Percentiles rank a stretch among this genome's conserved stretches.
Conservation (phyloP, 64 coral and sea anemone genomes). For the Cladopsammia gracilis region DNA sequence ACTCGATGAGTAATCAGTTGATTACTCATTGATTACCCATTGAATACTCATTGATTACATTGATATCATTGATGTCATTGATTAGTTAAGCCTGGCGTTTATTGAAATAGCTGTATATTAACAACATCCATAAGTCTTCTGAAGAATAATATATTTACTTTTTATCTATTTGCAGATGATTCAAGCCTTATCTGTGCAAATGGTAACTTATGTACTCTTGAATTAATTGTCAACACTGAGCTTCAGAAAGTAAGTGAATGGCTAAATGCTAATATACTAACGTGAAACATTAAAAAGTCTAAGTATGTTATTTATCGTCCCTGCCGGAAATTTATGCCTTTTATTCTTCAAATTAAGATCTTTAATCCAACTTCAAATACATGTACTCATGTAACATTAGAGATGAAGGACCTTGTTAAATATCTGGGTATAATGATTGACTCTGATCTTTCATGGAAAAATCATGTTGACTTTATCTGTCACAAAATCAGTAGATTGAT, state of each 20-base stretch:
- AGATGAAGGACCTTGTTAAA: background rate
- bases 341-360: background rate
- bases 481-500: background rate
- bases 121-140: background rate
- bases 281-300: background rate
- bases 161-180: no score
- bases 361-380: background rate
- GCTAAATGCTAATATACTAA: background rate
- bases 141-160: no score
- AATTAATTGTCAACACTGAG: background rate
- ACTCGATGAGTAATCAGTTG: no score
- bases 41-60: no score
- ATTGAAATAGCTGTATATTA: no score
- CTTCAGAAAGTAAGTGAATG: background rate
- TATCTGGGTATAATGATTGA: background rate
- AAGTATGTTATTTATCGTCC: background rate
- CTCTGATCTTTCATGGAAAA: background rate
- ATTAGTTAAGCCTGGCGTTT: no score
- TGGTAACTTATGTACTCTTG: background rate
- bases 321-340: background rate
- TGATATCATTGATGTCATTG: no score
- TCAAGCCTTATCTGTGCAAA: background rate
- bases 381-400: background rate
- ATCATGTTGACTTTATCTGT: background rate
- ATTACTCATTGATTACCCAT: no score